Conservation (phyloP, 2,113 vertebrate genomes). For the Nymphicus hollandicus region DNA sequence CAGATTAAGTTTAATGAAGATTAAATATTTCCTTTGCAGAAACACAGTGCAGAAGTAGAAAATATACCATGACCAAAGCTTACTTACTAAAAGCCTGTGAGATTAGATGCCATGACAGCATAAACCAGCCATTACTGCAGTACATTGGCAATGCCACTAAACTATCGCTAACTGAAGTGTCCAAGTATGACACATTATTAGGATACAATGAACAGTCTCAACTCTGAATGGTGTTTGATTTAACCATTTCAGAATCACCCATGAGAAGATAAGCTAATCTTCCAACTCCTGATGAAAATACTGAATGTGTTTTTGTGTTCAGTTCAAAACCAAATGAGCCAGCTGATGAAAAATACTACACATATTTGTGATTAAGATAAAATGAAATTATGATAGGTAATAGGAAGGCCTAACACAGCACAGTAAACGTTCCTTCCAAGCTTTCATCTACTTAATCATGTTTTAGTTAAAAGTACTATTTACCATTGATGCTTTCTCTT, state of each 20-base stretch:
- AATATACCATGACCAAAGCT: background rate
- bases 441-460: background rate
- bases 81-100: background rate
- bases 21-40: background rate
- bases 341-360: background rate
- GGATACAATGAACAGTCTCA: background rate
- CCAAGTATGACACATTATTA: background rate
- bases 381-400: background rate
- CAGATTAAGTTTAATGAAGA: background rate
- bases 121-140: background rate
- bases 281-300: background rate
- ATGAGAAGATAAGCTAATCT: background rate
- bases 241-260: background rate
- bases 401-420: background rate
- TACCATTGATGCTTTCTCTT: background rate
- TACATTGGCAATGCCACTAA: background rate
- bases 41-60: background rate
- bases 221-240: background rate
- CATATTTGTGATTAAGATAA: background rate
- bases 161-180: background rate
- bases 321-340: background rate
- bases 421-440: background rate
- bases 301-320: background rate
- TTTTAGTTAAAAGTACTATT: background rate
- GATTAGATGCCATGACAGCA: background rate